Base-by-base conservation (phyloP, 2,888 invertebrate species). In the Aproaerema taeniolella region DNA sequence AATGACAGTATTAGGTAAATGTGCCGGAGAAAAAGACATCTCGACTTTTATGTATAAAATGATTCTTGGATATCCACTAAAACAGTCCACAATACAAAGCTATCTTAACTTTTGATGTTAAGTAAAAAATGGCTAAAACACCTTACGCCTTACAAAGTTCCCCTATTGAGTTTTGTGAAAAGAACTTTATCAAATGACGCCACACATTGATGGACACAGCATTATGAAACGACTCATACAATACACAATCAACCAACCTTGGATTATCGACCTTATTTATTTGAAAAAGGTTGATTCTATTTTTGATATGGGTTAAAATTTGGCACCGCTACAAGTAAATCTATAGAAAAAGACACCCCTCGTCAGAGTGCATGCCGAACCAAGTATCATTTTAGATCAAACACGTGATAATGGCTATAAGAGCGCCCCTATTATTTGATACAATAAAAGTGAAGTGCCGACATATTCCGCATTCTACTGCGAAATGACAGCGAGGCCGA, bases 371-470 rank as follows among this genome's bases (percentile, higher is more conserved):
- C 57, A 62, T 57, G 58, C 67, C 61, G 61, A 62, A 67, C 69
- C 71, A 73, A 83, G 83, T 83, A 83, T 83, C 85, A 79, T 83
- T 86, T 83, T 81, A 86, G 85, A 86, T 86, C 82, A 83, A 82
- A 86, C 86, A 86, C 86, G 82, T 81, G 86, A 86, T 86, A 85
- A 86, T 80, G 62, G 77, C 75, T 71, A 76, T 82, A 82, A 85
- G 85, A 83, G 83, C 75, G 76, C 86, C 85, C 85, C 83, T 85
- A 86, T 85, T 85, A 85, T 86, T 86, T 75, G 82, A 82, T 85
- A 86, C 85, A 86, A 86, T 86, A 85, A 86, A 86, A 86, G 75
- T 81, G 81, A 86, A 86, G 85, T 86, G 82, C 80, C 80, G 80
- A 83, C 83, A 85, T 86, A 85, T 83, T 85, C 78, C 71, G 78